Evolutionary conservation across 2,797 vertebrate species (phyloP).

Genomic region (Phylloscopus collybita): DNA sequence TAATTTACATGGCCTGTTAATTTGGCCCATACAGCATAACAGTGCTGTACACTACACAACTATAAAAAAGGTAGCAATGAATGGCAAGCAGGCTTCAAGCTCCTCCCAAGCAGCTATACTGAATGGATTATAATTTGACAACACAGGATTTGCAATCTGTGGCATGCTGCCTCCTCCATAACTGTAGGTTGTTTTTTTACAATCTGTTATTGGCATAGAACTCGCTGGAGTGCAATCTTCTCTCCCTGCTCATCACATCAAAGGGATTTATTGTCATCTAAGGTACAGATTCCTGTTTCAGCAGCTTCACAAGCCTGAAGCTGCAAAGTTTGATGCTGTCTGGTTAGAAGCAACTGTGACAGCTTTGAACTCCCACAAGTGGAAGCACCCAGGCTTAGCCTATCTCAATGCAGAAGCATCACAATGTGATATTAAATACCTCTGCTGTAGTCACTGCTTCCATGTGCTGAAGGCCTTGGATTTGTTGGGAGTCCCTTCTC

Average conservation of each 20-base stretch:
- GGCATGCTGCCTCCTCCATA: constrained; percentile 16
- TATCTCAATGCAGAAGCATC: neutral
- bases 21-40: neutral
- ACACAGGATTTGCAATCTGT: neutral
- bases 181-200: neutral
- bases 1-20: neutral
- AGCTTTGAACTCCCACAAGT: constrained; percentile 5
- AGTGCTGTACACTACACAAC: neutral
- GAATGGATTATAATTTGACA: neutral
- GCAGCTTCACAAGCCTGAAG: constrained; percentile 20
- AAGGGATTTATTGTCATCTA: neutral
- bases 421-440: constrained; percentile 44
- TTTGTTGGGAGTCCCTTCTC: constrained; percentile 24
- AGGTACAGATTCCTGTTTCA: neutral
- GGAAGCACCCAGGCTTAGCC: neutral
- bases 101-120: neutral
- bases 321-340: neutral
- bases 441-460: constrained; percentile 2
- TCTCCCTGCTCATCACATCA: neutral
- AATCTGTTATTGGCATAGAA: neutral
- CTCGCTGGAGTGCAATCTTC: neutral
- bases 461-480: neutral
- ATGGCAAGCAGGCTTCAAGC: neutral
- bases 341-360: neutral
- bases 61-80: neutral